Evolutionary conservation across 1,140 invertebrate species (phyloP).

Genomic region (Diachasmimorpha longicaudata): DNA sequence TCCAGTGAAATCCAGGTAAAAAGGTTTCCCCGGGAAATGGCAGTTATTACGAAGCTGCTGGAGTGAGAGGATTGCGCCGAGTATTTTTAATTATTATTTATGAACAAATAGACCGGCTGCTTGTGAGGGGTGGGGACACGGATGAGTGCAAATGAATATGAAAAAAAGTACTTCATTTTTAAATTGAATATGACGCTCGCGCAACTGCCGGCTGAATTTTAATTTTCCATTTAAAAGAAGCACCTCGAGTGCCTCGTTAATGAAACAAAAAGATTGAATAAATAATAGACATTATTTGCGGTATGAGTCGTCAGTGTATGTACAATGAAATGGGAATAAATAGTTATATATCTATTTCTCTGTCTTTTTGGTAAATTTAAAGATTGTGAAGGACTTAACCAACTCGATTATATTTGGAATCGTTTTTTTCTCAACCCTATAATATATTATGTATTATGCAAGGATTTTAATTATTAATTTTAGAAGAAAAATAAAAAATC

Average conservation of each 20-base stretch:
- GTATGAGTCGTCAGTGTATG: not conserved
- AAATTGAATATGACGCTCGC: constrained; percentile 39
- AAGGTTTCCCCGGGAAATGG: not conserved
- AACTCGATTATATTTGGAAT: too few species aligned
- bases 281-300: not conserved
- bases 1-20: not conserved
- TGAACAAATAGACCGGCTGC: constrained; percentile 35
- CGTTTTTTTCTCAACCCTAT: too few species aligned
- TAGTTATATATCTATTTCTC: not conserved
- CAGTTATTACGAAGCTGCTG: not conserved
- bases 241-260: not conserved
- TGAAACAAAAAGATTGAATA: not conserved
- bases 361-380: too few species aligned
- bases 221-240: constrained; percentile 32
- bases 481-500: too few species aligned
- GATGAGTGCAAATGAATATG: constrained; percentile 40
- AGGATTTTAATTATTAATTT: too few species aligned
- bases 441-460: too few species aligned
- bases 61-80: not conserved
- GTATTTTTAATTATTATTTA: constrained; percentile 53
- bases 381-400: too few species aligned
- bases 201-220: constrained; percentile 41
- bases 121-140: not conserved
- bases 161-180: constrained; percentile 49
- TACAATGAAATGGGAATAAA: not conserved